These are phyloP conservation scores for Tupaia chinensis DNA, from an alignment of 2,113 vertebrate genomes.

Conservation along the genomic window DNA sequence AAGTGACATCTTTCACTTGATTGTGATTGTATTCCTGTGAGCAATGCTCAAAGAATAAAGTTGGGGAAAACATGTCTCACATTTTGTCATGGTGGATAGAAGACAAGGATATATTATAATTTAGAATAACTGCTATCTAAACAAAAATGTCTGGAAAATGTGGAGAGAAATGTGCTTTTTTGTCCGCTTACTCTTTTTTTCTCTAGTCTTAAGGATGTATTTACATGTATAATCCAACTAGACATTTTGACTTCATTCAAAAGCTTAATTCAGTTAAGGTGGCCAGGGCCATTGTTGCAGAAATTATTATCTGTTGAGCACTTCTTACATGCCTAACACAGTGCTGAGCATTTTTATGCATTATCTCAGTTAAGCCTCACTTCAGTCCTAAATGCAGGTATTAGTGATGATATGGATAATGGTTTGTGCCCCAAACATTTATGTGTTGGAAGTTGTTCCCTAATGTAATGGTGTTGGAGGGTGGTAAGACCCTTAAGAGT, in stretches of 20 bases:
- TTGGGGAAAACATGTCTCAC: neutral
- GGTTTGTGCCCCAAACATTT: too few relatives aligned
- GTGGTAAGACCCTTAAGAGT: too few relatives aligned
- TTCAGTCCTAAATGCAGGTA: neutral
- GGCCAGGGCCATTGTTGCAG: neutral
- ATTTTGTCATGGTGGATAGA: neutral
- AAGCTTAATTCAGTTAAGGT: neutral
- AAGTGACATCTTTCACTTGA: neutral
- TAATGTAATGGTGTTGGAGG: too few relatives aligned
- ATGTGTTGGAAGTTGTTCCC: too few relatives aligned
- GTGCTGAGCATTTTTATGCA: neutral
- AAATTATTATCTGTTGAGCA: neutral
- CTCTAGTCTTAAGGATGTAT: neutral
- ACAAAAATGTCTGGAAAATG: neutral
- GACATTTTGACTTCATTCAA: slow-evolving; percentile 8
- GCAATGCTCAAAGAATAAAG: neutral
- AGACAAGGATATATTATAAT: neutral
- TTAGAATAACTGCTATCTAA: neutral
- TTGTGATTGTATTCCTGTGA: neutral
- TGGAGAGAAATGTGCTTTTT: neutral
- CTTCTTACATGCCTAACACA: neutral
- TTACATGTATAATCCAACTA: neutral
- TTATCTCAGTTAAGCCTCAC: neutral
- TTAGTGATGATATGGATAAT: neutral
- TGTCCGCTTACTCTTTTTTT: neutral